These are phyloP conservation scores for Latrodectus hesperus DNA, from an alignment of 2,888 invertebrate species.

Conservation along the genomic window DNA sequence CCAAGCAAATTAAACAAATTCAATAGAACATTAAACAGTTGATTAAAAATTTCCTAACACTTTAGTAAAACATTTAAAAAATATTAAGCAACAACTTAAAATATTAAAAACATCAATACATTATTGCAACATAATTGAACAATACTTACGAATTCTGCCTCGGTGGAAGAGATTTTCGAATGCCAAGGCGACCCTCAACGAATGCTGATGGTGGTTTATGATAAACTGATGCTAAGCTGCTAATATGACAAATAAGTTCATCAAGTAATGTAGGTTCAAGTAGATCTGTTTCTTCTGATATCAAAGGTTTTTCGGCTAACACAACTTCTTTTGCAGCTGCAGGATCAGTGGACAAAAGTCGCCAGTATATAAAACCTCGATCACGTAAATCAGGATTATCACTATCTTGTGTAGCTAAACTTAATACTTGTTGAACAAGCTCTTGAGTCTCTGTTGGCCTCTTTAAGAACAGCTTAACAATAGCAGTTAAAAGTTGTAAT, in stretches of 20 bases:
- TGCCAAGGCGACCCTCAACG: conserved; percentile 85
- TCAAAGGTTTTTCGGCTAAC: conserved; percentile 97
- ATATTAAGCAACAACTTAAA: not conserved
- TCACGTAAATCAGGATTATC: conserved; percentile 99
- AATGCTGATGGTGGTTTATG: conserved; percentile 99
- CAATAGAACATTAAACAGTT: too few species aligned
- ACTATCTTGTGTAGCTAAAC: conserved; percentile 83
- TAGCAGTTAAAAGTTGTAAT: conserved; percentile 95
- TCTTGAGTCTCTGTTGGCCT: conserved; percentile 99
- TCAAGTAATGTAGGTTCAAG: conserved; percentile 97
- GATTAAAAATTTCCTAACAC: too few species aligned
- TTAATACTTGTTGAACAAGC: conserved; percentile 95
- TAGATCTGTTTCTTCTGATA: conserved; percentile 98
- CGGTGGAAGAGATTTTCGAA: conserved; percentile 72
- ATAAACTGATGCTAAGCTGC: conserved; percentile 97
- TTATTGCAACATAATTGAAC: not conserved
- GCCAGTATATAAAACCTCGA: conserved; percentile 99
- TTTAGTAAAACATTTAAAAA: not conserved
- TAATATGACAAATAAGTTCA: conserved; percentile 98
- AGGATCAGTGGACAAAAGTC: conserved; percentile 97
- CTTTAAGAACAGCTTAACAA: conserved; percentile 98
- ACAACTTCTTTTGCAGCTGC: conserved; percentile 99
- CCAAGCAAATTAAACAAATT: too few species aligned
- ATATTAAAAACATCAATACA: not conserved
- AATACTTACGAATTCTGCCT: conserved; percentile 69